Evolutionary conservation across 2,113 vertebrate species (phyloP).

Genomic region (Benitochromis conjunctus): DNA sequence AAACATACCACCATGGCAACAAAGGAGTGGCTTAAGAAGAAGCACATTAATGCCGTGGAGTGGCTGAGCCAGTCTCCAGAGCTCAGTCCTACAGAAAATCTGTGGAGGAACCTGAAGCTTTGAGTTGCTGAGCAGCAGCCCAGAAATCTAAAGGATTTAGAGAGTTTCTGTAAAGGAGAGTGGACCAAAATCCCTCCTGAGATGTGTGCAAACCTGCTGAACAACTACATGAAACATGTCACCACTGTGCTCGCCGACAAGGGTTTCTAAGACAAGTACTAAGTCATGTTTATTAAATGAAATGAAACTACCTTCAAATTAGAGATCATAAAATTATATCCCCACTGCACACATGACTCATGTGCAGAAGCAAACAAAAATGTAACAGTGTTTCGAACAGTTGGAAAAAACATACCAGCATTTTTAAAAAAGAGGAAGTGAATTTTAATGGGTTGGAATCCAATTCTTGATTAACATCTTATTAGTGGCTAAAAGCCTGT

Average conservation of each 20-base stretch:
- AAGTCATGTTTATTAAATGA: not conserved
- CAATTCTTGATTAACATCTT: not conserved
- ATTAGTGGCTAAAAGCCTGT: not conserved
- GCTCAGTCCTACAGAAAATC: not conserved
- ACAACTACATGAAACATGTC: not conserved
- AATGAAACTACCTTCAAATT: not conserved
- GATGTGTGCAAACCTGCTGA: not conserved
- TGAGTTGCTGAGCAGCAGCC: not conserved
- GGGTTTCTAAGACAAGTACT: not conserved
- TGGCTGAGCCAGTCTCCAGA: not conserved
- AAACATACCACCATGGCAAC: not conserved
- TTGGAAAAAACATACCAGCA: not conserved
- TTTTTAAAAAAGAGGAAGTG: too few relatives aligned
- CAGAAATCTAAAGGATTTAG: not conserved
- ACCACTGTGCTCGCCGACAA: not conserved
- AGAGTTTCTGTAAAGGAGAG: not conserved
- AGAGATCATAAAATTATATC: not conserved
- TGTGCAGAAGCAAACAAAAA: not conserved
- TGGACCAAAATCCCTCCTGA: not conserved
- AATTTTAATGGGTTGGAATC: not conserved
- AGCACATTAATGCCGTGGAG: not conserved
- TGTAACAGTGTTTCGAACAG: not conserved
- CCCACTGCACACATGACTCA: not conserved
- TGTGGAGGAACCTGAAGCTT: not conserved
- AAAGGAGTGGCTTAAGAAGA: too few relatives aligned